These are phyloP conservation scores for Diadophis punctatus DNA, from an alignment of 2,113 vertebrate genomes.

Conservation along the genomic window DNA sequence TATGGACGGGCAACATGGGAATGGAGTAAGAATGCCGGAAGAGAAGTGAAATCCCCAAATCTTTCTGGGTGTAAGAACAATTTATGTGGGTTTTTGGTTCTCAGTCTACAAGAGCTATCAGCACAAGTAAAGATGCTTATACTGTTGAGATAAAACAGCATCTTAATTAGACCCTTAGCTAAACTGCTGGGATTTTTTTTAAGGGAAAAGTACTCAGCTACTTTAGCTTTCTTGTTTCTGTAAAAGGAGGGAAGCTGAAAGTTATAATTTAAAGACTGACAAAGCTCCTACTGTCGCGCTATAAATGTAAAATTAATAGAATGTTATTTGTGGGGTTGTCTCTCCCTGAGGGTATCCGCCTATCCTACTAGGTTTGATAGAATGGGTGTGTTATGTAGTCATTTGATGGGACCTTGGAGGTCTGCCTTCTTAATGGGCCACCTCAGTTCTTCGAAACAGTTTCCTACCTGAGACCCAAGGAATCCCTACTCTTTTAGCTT, in stretches of 20 bases:
- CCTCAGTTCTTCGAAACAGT: not conserved
- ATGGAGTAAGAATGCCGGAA: too few species aligned
- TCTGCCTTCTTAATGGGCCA: not conserved
- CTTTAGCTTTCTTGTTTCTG: conserved; percentile 7
- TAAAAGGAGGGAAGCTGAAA: not conserved
- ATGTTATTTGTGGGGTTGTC: not conserved
- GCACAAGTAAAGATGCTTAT: conserved; percentile 30
- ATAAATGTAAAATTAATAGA: not conserved
- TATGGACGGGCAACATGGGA: not conserved
- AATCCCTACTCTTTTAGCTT: not conserved
- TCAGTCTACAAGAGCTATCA: not conserved
- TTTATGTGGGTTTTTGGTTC: not conserved
- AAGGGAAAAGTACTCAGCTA: conserved; percentile 27
- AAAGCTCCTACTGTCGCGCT: not conserved
- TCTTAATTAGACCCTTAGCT: conserved; percentile 20
- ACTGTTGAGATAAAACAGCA: not conserved
- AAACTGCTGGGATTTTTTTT: not conserved
- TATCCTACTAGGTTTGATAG: not conserved
- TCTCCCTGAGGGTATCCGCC: not conserved
- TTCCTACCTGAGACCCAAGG: not conserved
- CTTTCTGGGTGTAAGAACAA: not conserved
- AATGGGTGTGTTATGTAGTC: not conserved
- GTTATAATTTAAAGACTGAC: not conserved
- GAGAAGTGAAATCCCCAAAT: not conserved
- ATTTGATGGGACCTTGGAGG: not conserved